A percentile compares a stretch with the other conserved stretches of the same genome.
Evolutionary conservation across 2,888 invertebrate species (phyloP).

Genomic region (Tanytarsus gracilentus): DNA sequence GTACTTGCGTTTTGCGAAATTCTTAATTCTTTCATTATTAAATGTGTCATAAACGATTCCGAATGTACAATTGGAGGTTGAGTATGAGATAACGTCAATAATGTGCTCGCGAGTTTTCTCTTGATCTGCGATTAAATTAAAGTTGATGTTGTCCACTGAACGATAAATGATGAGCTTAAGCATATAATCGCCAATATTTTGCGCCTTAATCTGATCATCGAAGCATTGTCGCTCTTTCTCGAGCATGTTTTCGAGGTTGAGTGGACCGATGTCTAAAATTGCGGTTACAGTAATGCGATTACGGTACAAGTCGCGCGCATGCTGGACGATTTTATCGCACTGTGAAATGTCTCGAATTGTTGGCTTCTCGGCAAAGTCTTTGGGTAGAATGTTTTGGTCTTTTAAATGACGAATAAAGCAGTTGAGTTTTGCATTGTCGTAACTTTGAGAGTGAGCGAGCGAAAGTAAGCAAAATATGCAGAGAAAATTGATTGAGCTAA

Average conservation of each 20-base stretch:
- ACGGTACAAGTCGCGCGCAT: background rate
- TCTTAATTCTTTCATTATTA: slow-evolving; percentile 1
- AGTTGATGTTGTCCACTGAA: background rate
- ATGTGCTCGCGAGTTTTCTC: background rate
- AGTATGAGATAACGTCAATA: background rate
- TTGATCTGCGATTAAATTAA: background rate
- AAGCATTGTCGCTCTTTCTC: background rate
- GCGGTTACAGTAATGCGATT: background rate
- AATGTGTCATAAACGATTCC: background rate
- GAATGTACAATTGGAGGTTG: background rate
- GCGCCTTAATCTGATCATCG: background rate
- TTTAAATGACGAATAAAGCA: slow-evolving; percentile 2
- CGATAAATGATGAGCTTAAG: background rate
- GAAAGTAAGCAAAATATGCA: background rate
- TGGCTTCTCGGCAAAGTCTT: background rate
- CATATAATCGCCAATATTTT: background rate
- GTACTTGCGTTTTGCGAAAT: background rate
- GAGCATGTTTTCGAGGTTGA: background rate
- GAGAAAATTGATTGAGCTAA: background rate
- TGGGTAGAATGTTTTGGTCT: background rate
- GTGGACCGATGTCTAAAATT: background rate
- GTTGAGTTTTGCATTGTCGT: slow-evolving; percentile 1
- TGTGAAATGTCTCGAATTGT: background rate
- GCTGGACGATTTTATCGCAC: background rate
- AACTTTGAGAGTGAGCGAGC: background rate